Evolutionary conservation across 2,113 vertebrate genomes (phyloP), one percentile per base, ranked within the genome.

Genomic region (Excalfactoria chinensis): DNA sequence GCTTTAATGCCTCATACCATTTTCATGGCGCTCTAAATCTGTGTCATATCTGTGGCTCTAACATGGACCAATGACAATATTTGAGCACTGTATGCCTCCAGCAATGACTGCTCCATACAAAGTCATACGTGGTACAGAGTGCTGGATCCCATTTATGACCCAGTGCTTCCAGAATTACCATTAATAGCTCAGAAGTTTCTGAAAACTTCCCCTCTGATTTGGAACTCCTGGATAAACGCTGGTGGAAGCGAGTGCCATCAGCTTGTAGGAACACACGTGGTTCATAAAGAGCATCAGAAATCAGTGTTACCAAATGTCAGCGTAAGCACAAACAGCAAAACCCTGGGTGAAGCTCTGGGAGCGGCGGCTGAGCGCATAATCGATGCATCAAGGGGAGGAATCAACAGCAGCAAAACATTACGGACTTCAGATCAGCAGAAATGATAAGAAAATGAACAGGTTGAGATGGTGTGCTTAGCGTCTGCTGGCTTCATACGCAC

Each of bases 361-460:
- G 26, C 15, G 48, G 73, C 1, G 37, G 85, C 7, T 40, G 70
- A 90, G 66, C 13, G 26, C n/a, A 16, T 5, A 66, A 56, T 43
- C 51, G 21, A 64, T 10, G 44, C 85, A 66, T 40, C 62, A 64
- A 28, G 78, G 3, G 20, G 67, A 78, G 53, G 95, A 88, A 81
- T 30, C 66, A 76, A 80, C 73, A 68, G 91, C 40, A 51, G 81
- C 93, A 85, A 87, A 96, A 95, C 90, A 56, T 80, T 44, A 75
- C 49, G 86, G 93, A n/a, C 78, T 92, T 62, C 9, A 91, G 93
- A 93, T 76, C 26, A 90, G 87, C 67, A 88, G 88, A 70, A 89
- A 69, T 2, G 59, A 95, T 88, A 95, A 88, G 89, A 34, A 93
- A 89, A 86, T 37, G 93, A 95, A 89, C 72, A 95, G 94, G 86